Base-by-base conservation (phyloP, 2,113 vertebrate species). In the Balaenoptera acutorostrata region DNA sequence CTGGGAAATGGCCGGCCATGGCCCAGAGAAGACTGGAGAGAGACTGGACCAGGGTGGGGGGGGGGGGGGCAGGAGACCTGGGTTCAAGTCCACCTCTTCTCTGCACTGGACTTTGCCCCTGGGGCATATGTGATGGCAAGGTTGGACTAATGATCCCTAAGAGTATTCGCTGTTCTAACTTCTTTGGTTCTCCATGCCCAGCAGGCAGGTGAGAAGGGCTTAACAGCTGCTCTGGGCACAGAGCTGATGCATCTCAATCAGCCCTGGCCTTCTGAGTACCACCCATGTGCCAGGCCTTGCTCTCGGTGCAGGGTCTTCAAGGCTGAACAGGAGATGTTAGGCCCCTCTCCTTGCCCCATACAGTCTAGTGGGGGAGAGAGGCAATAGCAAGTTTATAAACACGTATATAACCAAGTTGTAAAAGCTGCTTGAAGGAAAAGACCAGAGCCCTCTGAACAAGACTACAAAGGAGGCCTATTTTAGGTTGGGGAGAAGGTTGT, bases 201-300 rank as follows among this genome's bases (percentile, higher is more conserved):
- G 74, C 20, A 46, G 5, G 55, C 55, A 36, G 52, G 36, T 2
- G 7, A 52, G 33, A 63, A 39, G 55, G 49, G 49, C 5, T 52
- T 5, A 9, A 18, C 3, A 7, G 29, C 4, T 6, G 29, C n/a
- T 63, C 39, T 6, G 3, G 31, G 46, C 9, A 23, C 11, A 6
- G 57, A 18, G 8, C 11, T 14, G 1, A 0, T 0, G 23, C 8
- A 44, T 39, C 31, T 27, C 17, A 0, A 9, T 6, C 3, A 3
- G 41, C 78, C 39, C 55, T 36, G 15, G 33, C 27, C 27, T 57
- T 77, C 5, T n/a, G 59, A 77, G 6, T 15, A 27, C 61, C 57
- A 61, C 1, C 49, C 23, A 14, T 0, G 6, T 4, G 25, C 17
- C 59, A 8, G 5, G 39, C 75, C 27, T 29, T 33, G 5, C 77